These are phyloP conservation scores for Octopus sinensis DNA, from an alignment of 1,140 invertebrate species.

Conservation along the genomic window DNA sequence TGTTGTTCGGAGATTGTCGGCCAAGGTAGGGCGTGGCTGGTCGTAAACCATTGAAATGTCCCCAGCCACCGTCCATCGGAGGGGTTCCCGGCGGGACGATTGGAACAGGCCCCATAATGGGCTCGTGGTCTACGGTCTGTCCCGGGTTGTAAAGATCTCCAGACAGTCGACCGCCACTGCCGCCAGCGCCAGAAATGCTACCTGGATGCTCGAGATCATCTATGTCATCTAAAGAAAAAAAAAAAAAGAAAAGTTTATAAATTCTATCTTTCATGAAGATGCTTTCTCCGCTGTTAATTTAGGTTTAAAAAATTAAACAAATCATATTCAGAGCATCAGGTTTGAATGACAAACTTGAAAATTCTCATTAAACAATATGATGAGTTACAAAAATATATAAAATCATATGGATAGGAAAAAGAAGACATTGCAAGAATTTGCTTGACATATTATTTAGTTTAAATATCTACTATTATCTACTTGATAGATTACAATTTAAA, in stretches of 20 bases:
- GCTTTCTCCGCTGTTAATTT: no score
- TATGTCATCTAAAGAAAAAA: slow-evolving; percentile 42
- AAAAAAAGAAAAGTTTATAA: neutral
- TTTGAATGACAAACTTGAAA: no score
- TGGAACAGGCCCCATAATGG: slow-evolving; percentile 42
- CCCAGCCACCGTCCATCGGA: slow-evolving; percentile 45
- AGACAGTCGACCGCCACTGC: slow-evolving; percentile 29
- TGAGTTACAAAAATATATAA: no score
- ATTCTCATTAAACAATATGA: no score
- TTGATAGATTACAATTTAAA: no score
- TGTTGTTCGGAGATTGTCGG: slow-evolving; percentile 39
- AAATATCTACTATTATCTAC: no score
- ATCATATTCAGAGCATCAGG: no score
- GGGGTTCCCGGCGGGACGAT: slow-evolving; percentile 39
- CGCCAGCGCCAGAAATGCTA: slow-evolving; percentile 29
- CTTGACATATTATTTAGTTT: no score
- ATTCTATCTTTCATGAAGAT: no score
- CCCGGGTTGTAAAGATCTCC: slow-evolving; percentile 43
- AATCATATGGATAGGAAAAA: no score
- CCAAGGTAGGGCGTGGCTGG: slow-evolving; percentile 35
- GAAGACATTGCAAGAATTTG: no score
- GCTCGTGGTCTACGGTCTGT: slow-evolving; percentile 45
- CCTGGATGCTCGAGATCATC: slow-evolving; percentile 38
- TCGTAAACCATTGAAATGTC: slow-evolving; percentile 33
- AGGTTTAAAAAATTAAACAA: no score